Conservation (phyloP, 2,113 vertebrate species). For the Sinocyclocheilus anshuiensis region DNA sequence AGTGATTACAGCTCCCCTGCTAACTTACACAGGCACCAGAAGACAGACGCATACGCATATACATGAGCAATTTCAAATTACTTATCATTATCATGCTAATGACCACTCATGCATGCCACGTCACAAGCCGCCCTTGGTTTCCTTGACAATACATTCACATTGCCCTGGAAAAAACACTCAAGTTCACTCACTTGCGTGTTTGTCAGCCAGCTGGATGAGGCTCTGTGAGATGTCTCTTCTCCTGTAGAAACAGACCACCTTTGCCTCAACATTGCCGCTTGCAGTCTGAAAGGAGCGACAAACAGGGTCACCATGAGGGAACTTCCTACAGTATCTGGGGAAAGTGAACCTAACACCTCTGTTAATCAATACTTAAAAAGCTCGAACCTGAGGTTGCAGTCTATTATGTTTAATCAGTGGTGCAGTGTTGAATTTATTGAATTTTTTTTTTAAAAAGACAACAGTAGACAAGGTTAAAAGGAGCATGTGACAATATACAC, state of each 20-base stretch:
- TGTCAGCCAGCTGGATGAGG: conserved; percentile 97
- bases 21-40: conserved; percentile 9
- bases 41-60: neutral
- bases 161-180: conserved; percentile 37
- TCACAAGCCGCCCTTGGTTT: conserved; percentile 33
- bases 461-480: neutral
- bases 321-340: conserved; percentile 15
- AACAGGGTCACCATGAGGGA: conserved; percentile 32
- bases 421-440: neutral
- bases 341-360: neutral
- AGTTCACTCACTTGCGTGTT: conserved; percentile 88
- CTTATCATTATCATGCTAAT: conserved; percentile 30
- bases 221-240: conserved; percentile 97
- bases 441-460: no score
- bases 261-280: conserved; percentile 96
- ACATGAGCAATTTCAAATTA: conserved; percentile 1
- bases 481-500: neutral
- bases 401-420: conserved; percentile 6
- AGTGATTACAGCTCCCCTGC: conserved; percentile 27
- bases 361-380: conserved; percentile 20
- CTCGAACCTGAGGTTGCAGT: neutral
- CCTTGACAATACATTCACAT: conserved; percentile 29
- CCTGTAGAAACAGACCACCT: conserved; percentile 98
- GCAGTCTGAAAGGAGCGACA: conserved; percentile 83
- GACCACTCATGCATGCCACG: conserved; percentile 16